Base-by-base conservation (phyloP, 2,797 vertebrate genomes). In the Graptemys geographica region DNA sequence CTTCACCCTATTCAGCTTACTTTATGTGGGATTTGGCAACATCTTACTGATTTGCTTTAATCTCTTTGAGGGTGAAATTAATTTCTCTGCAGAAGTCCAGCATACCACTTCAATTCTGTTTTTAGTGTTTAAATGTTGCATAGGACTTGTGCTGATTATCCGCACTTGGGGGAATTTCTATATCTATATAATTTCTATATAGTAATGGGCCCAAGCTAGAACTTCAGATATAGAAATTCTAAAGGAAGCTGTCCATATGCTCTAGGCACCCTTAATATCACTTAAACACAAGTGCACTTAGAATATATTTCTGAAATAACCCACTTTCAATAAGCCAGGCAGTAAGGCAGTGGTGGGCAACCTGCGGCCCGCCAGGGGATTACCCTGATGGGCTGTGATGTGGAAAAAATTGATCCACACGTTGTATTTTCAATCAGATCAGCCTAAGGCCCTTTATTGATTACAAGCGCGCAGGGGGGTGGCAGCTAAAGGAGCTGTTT, bases 1-100 rank as follows among this genome's bases (percentile, higher is more conserved):
- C 4, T 88, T 88, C 1, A 19, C 79, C 57, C 18, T 55, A 21
- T n/a, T 56, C 4, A 12, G 15, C 49, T 62, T 74, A 1, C 86
- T 81, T 79, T 33, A 5, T 76, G 28, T 82, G 88, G 5, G 41
- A 81, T 92, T 89, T 7, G 55, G 21, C 74, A 69, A 18, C 19
- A 47, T 10, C 8, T 3, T 79, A 65, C 11, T 81, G 33, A 83
- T 83, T 91, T 83, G 6, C 21, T 90, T 83, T 76, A 90, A 44
- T 0, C 0, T 49, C 5, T 85, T 81, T 55, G 11, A 27, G n/a
- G 12, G 18, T 65, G 27, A 92, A 83, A 47, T 74, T 31, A 85
- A 0, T n/a, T 81, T 1, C 65, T 2, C 11, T 33, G 18, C 79
- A 56, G 18, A 55, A 25, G 28, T 5, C 1, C 0, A 3, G 10